Evolutionary conservation across 2,797 vertebrate genomes (phyloP), one percentile per base, ranked within the genome.

Genomic region (Leptodactylus fallax): DNA sequence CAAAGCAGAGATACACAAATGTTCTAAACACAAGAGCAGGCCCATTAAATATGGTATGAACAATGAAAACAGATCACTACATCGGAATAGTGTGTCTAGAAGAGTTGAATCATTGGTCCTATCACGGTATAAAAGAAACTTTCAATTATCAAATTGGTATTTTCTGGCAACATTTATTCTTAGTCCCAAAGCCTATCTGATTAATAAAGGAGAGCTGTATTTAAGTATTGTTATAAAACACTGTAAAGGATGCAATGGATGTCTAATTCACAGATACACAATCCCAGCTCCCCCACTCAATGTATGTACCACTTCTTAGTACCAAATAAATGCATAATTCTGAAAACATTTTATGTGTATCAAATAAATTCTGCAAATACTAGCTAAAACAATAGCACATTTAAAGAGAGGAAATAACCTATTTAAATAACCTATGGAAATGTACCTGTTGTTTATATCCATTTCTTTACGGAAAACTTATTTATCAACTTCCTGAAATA

Each of bases 1-100:
- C 17, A 79, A 74, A 56, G 36, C 53, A 58, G 82, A 76, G 55
- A 85, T 58, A 23, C 71, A 63, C 23, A 85, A 53, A 81, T 47
- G 60, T 49, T 63, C 21, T 36, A 47, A 63, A 81, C 49, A 49
- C 45, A 63, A 47, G 60, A 81, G 60, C 21, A 16, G 6, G 12
- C 1, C 19, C 36, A 65, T 81, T 51, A 76, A 76, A 76, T 51
- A 53, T 76, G 21, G 47, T 13, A 76, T 13, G n/a, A 53, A 76
- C 72, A 76, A 76, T 76, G 1, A 23, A 76, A 76, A 76, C 72
- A 76, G 47, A 76, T 53, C 72, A 76, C 47, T n/a, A 10, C 21
- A 12, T 51, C 19, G n/a, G 21, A 76, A 51, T 76, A 23, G 47
- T 11, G 19, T n/a, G 21, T n/a, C 45, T 51, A 76, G 72, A 76